Evolutionary conservation across 2,113 vertebrate genomes (phyloP), one percentile per base, ranked within the genome.

Genomic region (Callionymus lyra): DNA sequence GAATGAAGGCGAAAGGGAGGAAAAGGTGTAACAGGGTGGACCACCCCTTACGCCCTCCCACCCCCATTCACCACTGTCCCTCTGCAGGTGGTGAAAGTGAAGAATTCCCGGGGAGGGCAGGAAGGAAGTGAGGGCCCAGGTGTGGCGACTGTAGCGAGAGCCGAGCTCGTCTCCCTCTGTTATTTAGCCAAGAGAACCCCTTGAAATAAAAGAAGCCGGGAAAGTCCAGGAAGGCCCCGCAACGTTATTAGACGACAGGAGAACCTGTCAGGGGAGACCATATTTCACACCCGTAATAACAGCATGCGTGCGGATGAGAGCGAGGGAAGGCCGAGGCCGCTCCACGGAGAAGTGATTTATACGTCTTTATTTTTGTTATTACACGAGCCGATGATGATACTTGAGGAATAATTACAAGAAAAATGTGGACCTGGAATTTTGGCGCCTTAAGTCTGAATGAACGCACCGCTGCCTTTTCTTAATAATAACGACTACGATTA

Each of bases 81-180:
- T 52, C 46, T 58, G 54, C 71, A 81, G 76, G 71, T 80, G 71
- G 72, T 74, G 72, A 80, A 82, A 70, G 79, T 68, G 58, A 80
- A 77, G 73, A 76, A 80, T 77, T 78, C 73, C 72, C 71, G 52
- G 73, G 76, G 68, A 65, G 69, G 70, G 67, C 69, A 74, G 72
- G 70, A 79, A 80, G 79, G 65, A 81, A 74, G 69, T 4, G 31
- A 52, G 46, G 53, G 49, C 67, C 75, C 70, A 79, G 69, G 75
- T 83, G 72, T 75, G 52, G 68, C 13, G 33, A 56, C 65, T 43
- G 59, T 52, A 60, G 39, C 19, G 10, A 14, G 21, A n/a, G 14
- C 55, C 21, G 46, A 41, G 46, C 67, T 34, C 13, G 6, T 63
- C 52, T 51, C 47, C 49, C 56, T 71, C 72, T 72, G 68, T 80